Evolutionary conservation across 1,140 invertebrate species (phyloP), one percentile per base, ranked within the genome.

Genomic region (Melipona quadrifasciata): DNA sequence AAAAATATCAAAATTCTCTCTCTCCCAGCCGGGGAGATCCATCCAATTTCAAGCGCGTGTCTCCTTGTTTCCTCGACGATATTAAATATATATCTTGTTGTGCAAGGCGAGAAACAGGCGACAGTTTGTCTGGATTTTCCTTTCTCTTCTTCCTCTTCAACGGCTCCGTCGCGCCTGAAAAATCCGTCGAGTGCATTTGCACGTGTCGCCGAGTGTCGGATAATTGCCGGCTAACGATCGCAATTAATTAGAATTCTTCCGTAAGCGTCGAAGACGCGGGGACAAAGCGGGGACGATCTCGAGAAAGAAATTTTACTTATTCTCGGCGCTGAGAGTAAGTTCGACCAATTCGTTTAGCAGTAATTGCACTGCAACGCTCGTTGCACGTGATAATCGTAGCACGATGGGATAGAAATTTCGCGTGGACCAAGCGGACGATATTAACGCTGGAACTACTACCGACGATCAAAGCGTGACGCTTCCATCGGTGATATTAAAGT

Each of bases 81-180:
- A 19, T 19, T 51, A 73, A 74, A 51, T 64, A 31, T n/a, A 73
- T 58, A 72, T 53, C 27, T 31, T 10, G n/a, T 12, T 14, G 19
- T n/a, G n/a, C 3, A 21, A 6, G 31, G 12, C 14, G 31, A 47
- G 16, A 81, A n/a, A 64, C 11, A 2, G 0, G 19, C 10, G 10
- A 53, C 39, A 51, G 73, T 81, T 73, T 64, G 70, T 81, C 19
- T 6, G n/a, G 67, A 71, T 39, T 51, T 61, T 16, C 51, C 61
- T 39, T 8, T 39, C 39, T 10, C 39, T 47, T 34, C 19, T 5
- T 58, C 16, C 6, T 39, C 53, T n/a, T 71, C 14, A 27, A 19
- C 65, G 17, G 1, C 73, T 47, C 39, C 0, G 10, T 51, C 17
- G 2, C 8, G 2, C 27, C n/a, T 24, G 11, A 39, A 51, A 64